A percentile compares a stretch with the other conserved stretches of the same genome.
These are phyloP conservation scores for Melolontha melolontha DNA, from an alignment of 2,888 invertebrate genomes.

Conservation along the genomic window DNA sequence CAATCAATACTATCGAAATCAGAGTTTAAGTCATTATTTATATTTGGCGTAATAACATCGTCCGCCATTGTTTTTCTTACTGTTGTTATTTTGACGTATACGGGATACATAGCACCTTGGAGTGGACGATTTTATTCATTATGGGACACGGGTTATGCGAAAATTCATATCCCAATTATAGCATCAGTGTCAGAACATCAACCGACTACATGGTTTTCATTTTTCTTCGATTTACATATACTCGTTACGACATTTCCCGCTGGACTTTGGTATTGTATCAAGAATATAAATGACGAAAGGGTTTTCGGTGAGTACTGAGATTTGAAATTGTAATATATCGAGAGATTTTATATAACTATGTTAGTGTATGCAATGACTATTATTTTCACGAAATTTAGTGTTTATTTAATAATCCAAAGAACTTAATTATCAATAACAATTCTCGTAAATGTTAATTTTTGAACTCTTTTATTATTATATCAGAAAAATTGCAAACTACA, in stretches of 20 bases:
- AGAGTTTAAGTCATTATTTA: slow-evolving; percentile 89
- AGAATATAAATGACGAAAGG: slow-evolving; percentile 95
- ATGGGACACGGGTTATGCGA: slow-evolving; percentile 99
- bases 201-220: slow-evolving; percentile 99
- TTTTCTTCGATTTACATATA: slow-evolving; percentile 98
- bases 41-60: slow-evolving; percentile 80
- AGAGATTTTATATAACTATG: too few relatives aligned
- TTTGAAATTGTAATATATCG: not conserved
- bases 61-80: slow-evolving; percentile 84
- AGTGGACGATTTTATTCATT: slow-evolving; percentile 97
- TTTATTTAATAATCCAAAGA: too few relatives aligned
- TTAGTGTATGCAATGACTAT: too few relatives aligned
- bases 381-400: too few relatives aligned
- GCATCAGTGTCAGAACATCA: slow-evolving; percentile 99
- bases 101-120: slow-evolving; percentile 97
- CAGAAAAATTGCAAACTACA: too few relatives aligned
- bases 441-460: too few relatives aligned
- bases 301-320: slow-evolving; percentile 85
- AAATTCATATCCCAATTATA: slow-evolving; percentile 99
- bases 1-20: slow-evolving; percentile 88
- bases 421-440: too few relatives aligned
- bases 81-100: slow-evolving; percentile 91
- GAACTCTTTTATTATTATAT: too few relatives aligned
- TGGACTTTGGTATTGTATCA: slow-evolving; percentile 98
- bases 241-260: slow-evolving; percentile 97